Evolutionary conservation across 2,888 invertebrate genomes (phyloP).

Genomic region (Chrysotoxum bicinctum): DNA sequence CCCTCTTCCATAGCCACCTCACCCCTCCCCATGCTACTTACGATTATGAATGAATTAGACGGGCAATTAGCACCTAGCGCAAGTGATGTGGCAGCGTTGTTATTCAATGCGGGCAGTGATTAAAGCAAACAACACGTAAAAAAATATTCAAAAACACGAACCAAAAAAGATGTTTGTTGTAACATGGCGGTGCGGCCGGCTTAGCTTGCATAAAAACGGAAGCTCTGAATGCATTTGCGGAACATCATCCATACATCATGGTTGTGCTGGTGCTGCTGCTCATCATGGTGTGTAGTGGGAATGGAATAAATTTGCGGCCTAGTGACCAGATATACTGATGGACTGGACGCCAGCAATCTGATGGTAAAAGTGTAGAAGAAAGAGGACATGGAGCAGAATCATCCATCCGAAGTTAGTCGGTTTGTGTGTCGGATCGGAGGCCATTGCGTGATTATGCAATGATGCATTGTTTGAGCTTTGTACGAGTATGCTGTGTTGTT

Average conservation of each 20-base stretch:
- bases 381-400: constrained; percentile 31
- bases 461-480: constrained; percentile 63
- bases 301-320: constrained; percentile 70
- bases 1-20: constrained; percentile 5
- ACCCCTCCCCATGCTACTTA: constrained; percentile 5
- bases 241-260: constrained; percentile 67
- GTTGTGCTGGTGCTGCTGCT: constrained; percentile 23
- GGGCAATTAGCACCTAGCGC: constrained; percentile 69
- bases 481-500: constrained; percentile 14
- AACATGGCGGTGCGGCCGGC: neutral
- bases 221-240: constrained; percentile 68
- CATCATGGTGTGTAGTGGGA: constrained; percentile 41
- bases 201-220: constrained; percentile 67
- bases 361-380: constrained; percentile 15
- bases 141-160: constrained; percentile 25
- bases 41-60: constrained; percentile 72
- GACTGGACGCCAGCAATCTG: constrained; percentile 33
- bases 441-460: constrained; percentile 73
- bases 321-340: constrained; percentile 64
- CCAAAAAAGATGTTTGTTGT: constrained; percentile 17
- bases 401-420: constrained; percentile 72
- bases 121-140: constrained; percentile 45
- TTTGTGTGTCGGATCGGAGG: constrained; percentile 72
- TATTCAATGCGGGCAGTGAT: constrained; percentile 67
- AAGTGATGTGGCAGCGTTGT: constrained; percentile 47